phyloP scores from a whole-genome alignment of 2,113 vertebrate genomes.

The Cheirogaleus medius region DNA sequence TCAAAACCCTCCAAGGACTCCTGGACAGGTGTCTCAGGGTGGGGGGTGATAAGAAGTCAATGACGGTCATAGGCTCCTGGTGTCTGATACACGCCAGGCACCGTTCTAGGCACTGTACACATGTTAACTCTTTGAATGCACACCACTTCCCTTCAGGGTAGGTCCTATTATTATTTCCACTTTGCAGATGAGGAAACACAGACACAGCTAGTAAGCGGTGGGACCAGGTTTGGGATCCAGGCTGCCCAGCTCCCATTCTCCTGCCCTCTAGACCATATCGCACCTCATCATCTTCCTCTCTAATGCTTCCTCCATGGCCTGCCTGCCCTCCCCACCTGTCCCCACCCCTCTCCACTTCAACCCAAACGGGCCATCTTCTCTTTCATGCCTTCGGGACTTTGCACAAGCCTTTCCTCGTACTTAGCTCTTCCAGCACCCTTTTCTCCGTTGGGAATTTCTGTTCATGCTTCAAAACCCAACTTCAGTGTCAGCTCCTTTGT shows the following conservation, averaged over 20 bases:
- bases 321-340: neutral
- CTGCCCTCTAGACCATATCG: fast-evolving
- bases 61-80: fast-evolving
- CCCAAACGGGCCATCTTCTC: neutral
- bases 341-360: neutral
- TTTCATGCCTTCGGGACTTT: neutral
- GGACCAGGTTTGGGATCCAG: neutral
- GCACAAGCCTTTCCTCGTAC: neutral
- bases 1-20: neutral
- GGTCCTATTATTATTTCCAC: neutral
- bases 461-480: neutral
- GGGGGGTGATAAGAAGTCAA: neutral
- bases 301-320: fast-evolving
- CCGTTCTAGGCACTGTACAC: neutral
- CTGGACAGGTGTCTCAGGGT: no score
- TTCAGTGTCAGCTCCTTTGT: neutral
- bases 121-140: neutral
- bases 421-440: neutral
- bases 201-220: neutral
- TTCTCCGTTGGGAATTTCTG: neutral
- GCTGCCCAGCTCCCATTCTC: neutral
- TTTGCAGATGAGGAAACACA: neutral
- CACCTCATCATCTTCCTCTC: neutral
- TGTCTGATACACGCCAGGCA: neutral
- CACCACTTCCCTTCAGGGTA: fast-evolving